A percentile compares a stretch with the other conserved stretches of the same genome.
phyloP scores from a whole-genome alignment of 2,113 vertebrate genomes.

The Platichthys flesus region DNA sequence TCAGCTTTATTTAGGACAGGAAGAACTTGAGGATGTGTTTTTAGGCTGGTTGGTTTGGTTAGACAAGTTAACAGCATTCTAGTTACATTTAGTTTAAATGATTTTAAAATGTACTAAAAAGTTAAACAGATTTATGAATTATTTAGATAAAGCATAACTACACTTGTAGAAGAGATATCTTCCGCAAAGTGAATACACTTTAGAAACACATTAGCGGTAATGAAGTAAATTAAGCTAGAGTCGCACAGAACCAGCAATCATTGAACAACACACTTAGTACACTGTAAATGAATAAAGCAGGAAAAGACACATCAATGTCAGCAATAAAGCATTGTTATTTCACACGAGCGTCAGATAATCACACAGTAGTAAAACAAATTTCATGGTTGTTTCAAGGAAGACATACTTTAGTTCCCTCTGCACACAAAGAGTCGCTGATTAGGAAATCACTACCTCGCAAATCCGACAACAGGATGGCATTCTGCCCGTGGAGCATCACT shows the following conservation, averaged over 20 bases:
- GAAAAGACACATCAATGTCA: slow-evolving; percentile 43
- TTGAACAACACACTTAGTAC: slow-evolving; percentile 39
- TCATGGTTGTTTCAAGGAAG: slow-evolving; percentile 77
- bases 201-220: slow-evolving; percentile 53
- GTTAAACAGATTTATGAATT: slow-evolving; percentile 84
- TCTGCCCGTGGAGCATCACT: slow-evolving; percentile 15
- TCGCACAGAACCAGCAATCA: slow-evolving; percentile 52
- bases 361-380: slow-evolving; percentile 51
- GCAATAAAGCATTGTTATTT: slow-evolving; percentile 52
- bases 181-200: slow-evolving; percentile 47
- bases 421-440: slow-evolving; percentile 36
- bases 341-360: slow-evolving; percentile 32
- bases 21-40: slow-evolving; percentile 70
- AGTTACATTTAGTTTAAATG: slow-evolving; percentile 80
- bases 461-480: slow-evolving; percentile 26
- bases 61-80: slow-evolving; percentile 78
- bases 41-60: slow-evolving; percentile 75
- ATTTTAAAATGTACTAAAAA: slow-evolving; percentile 57
- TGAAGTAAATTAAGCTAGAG: slow-evolving; percentile 26
- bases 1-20: slow-evolving; percentile 79
- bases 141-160: slow-evolving; percentile 75
- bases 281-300: slow-evolving; percentile 34
- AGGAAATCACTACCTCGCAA: slow-evolving; percentile 29
- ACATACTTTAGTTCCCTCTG: slow-evolving; percentile 53
- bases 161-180: slow-evolving; percentile 45